These are phyloP conservation scores for Sphaerodactylus townsendi DNA, from an alignment of 2,113 vertebrate genomes.

Conservation along the genomic window DNA sequence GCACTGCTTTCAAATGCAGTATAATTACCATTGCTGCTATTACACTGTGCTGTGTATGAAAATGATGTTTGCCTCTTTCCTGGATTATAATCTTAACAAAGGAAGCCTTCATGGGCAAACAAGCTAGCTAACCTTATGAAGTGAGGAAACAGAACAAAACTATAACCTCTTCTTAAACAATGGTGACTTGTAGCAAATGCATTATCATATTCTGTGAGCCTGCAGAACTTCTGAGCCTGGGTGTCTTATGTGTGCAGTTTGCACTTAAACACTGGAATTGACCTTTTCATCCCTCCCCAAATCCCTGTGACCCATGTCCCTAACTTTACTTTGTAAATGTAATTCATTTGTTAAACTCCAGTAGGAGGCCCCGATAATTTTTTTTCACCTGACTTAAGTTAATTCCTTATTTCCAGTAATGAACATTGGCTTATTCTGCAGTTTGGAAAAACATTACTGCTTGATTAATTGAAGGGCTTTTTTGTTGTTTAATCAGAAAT, in stretches of 20 bases:
- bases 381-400: neutral
- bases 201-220: neutral
- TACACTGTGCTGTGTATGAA: neutral
- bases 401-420: neutral
- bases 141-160: conserved; percentile 1
- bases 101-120: neutral
- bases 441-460: neutral
- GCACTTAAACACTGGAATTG: conserved; percentile 17
- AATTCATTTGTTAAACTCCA: neutral
- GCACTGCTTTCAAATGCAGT: neutral
- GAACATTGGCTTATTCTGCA: neutral
- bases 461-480: neutral
- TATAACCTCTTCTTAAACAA: conserved; percentile 10
- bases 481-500: neutral
- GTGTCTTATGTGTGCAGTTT: neutral
- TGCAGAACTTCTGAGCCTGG: neutral
- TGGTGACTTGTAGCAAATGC: neutral
- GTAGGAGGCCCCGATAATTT: neutral
- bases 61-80: neutral
- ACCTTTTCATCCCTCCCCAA: conserved; percentile 17
- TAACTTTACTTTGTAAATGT: conserved; percentile 6
- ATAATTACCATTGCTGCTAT: neutral
- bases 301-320: conserved; percentile 8
- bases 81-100: neutral
- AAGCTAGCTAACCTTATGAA: neutral